phyloP scores from a whole-genome alignment of 2,113 vertebrate species.

The Syrmaticus mikado region DNA sequence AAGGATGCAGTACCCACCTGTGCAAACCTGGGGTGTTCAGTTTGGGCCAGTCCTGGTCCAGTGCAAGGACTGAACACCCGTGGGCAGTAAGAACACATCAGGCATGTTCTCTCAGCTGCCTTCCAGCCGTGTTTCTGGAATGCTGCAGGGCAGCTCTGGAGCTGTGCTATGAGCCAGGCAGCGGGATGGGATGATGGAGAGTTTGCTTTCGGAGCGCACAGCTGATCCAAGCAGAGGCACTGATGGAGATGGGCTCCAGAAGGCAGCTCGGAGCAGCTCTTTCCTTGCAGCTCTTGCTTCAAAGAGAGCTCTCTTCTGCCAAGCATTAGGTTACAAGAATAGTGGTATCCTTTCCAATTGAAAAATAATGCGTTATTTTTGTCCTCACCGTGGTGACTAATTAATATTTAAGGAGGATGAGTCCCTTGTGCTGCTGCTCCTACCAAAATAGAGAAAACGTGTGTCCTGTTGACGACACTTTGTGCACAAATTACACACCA shows the following conservation, averaged over 20 bases:
- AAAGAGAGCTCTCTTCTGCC: background rate
- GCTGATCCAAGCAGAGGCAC: background rate
- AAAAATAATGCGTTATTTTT: conserved; percentile 24
- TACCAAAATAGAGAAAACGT: background rate
- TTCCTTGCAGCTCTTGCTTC: background rate
- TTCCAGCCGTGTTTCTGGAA: fast-evolving
- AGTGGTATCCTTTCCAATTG: background rate
- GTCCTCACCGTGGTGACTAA: background rate
- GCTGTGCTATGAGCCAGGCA: background rate
- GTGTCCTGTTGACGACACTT: background rate
- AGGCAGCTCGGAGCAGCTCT: conserved; percentile 1
- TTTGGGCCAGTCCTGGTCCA: background rate
- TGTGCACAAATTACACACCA: background rate
- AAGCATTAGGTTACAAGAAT: background rate
- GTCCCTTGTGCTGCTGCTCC: background rate
- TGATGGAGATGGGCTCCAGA: background rate
- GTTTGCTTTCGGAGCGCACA: background rate
- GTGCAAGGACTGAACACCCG: fast-evolving
- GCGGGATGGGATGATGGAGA: background rate
- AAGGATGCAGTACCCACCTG: background rate
- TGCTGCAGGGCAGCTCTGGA: fast-evolving
- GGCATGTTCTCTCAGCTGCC: background rate
- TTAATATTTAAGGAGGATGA: conserved; percentile 19
- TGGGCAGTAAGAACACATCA: fast-evolving
- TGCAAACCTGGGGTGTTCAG: fast-evolving